phyloP scores from a whole-genome alignment of 1,140 invertebrate genomes.

The Philaenus spumarius region DNA sequence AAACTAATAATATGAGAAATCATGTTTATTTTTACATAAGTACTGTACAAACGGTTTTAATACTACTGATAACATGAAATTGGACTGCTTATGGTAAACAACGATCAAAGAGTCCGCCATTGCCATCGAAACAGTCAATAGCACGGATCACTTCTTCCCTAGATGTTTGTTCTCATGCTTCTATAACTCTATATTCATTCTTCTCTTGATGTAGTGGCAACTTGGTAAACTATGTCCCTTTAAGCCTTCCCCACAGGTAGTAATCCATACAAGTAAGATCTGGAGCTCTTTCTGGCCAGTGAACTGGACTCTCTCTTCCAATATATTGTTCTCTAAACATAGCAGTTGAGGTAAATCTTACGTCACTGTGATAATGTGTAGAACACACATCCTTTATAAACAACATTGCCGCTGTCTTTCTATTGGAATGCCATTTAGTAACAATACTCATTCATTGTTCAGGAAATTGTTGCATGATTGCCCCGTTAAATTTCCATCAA shows the following conservation, averaged over 20 bases:
- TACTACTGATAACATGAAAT: too few species aligned
- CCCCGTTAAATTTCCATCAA: neutral
- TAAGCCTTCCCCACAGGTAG: neutral
- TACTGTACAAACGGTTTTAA: too few species aligned
- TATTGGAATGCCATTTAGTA: neutral
- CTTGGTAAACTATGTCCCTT: neutral
- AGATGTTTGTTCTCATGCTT: neutral
- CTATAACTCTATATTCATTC: neutral
- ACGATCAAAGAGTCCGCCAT: too few species aligned
- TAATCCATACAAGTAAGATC: neutral
- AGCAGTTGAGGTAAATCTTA: neutral
- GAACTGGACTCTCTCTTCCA: neutral
- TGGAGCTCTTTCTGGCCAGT: neutral
- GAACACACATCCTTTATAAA: neutral
- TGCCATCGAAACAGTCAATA: too few species aligned
- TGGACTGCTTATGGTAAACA: too few species aligned
- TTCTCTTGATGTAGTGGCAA: neutral
- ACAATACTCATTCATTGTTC: neutral
- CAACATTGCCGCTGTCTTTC: neutral
- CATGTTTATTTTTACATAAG: too few species aligned
- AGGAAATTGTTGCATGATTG: neutral
- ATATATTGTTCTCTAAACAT: neutral
- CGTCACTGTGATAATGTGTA: neutral
- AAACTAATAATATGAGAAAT: too few species aligned
- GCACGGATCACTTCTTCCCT: too few species aligned